Conservation (phyloP, 92 coral and sea anemone species). For the Montipora capitata region DNA sequence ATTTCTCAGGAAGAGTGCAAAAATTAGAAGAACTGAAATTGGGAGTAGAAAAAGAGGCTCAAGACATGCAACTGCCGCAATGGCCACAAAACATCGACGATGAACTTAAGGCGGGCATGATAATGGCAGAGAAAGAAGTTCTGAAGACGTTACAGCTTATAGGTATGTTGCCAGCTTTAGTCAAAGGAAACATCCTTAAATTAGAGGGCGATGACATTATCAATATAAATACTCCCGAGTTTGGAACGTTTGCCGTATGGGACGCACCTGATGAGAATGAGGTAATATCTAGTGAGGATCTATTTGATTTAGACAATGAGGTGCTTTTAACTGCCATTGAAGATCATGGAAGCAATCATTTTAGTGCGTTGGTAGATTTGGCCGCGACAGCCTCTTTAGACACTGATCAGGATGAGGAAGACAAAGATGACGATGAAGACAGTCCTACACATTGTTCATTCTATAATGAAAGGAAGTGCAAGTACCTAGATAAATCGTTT, state of each 20-base stretch:
- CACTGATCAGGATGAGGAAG: neutral
- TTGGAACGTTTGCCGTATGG: slow-evolving; percentile 49
- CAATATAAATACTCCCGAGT: slow-evolving; percentile 32
- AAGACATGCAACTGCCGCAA: neutral
- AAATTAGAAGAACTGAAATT: slow-evolving; percentile 59
- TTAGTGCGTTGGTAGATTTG: slow-evolving; percentile 22
- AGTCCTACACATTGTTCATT: slow-evolving; percentile 48
- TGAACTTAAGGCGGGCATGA: slow-evolving; percentile 41
- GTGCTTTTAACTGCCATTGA: slow-evolving; percentile 41
- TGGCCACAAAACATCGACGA: slow-evolving; percentile 34
- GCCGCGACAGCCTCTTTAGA: slow-evolving; percentile 26
- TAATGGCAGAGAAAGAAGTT: slow-evolving; percentile 58
- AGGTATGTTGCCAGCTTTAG: slow-evolving; percentile 46
- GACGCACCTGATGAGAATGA: slow-evolving; percentile 65
- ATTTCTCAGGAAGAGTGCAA: slow-evolving; percentile 53
- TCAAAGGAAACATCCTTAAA: slow-evolving; percentile 45
- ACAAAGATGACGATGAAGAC: slow-evolving; percentile 33
- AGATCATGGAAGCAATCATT: neutral
- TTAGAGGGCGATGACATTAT: slow-evolving; percentile 38
- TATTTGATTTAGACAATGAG: slow-evolving; percentile 49
- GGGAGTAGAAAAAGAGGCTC: slow-evolving; percentile 7
- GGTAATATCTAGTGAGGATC: slow-evolving; percentile 54
- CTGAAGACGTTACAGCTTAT: slow-evolving; percentile 52
- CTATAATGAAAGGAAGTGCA: slow-evolving; percentile 46
- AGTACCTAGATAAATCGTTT: slow-evolving; percentile 41